A percentile compares a stretch with the other conserved stretches of the same genome.
Conservation (phyloP, 2,113 vertebrate species). For the Ochotona princeps region DNA sequence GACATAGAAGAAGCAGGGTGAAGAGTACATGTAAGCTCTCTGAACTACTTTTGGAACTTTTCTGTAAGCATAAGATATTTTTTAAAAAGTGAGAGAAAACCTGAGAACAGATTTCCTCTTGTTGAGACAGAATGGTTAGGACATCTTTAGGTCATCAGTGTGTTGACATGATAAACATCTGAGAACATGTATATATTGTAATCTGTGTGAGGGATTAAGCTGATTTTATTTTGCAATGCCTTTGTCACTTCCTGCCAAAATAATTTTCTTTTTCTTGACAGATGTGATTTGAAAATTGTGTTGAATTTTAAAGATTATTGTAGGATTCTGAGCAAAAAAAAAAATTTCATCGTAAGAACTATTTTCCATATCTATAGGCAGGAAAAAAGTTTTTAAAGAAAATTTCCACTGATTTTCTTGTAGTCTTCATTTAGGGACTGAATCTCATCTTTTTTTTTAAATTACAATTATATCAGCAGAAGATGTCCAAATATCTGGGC, state of each 20-base stretch:
- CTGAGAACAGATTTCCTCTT: constrained; percentile 10
- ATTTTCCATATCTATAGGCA: neutral
- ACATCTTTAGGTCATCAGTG: neutral
- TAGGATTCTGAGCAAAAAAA: neutral
- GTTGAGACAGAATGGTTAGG: constrained; percentile 11
- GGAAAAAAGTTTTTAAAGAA: neutral
- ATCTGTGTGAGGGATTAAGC: constrained; percentile 2
- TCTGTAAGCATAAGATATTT: constrained; percentile 29
- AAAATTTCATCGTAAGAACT: constrained; percentile 25
- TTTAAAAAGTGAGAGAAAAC: neutral
- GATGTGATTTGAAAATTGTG: constrained; percentile 37
- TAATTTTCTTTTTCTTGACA: constrained; percentile 31
- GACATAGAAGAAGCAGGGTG: neutral
- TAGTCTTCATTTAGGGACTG: constrained; percentile 5
- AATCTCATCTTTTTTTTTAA: constrained; percentile 35
- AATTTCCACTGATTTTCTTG: neutral
- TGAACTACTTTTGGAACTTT: neutral
- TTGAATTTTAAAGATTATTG: constrained; percentile 1
- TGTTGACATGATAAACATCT: neutral
- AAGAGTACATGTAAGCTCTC: neutral
- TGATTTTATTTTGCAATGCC: constrained; percentile 20
- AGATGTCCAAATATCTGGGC: too few relatives aligned
- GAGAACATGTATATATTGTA: neutral
- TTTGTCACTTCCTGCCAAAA: neutral
- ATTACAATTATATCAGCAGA: neutral